Evolutionary conservation across 1,140 invertebrate species (phyloP).

Genomic region (Antheraea mylitta): DNA sequence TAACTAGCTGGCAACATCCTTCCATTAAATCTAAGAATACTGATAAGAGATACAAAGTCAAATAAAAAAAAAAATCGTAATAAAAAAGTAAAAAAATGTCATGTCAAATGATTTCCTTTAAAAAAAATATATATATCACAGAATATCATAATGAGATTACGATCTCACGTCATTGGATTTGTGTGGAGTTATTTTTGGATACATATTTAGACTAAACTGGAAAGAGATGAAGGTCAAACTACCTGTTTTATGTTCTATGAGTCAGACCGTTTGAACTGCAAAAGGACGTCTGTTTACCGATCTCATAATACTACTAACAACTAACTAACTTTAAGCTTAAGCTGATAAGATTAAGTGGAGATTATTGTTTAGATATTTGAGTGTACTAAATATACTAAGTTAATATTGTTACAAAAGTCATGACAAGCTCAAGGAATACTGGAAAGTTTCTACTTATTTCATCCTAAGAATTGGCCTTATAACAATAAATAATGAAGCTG

Average conservation of each 20-base stretch:
- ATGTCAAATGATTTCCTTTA: too few relatives aligned
- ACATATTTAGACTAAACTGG: constrained; percentile 30
- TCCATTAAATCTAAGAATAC: constrained; percentile 40
- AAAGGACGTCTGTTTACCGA: neutral
- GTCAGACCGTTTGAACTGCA: neutral
- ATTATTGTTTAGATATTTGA: neutral
- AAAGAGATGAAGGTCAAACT: constrained; percentile 37
- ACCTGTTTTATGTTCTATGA: constrained; percentile 30
- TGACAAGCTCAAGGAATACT: neutral
- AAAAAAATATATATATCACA: constrained; percentile 9
- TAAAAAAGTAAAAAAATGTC: constrained; percentile 34
- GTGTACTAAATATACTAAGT: neutral
- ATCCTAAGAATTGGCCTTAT: too few relatives aligned
- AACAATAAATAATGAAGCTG: too few relatives aligned
- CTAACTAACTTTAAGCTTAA: neutral
- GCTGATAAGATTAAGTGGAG: neutral
- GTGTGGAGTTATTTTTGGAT: constrained; percentile 8
- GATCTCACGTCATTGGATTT: constrained; percentile 5
- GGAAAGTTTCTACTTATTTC: neutral
- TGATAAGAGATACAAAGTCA: constrained; percentile 47
- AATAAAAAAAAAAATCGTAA: constrained; percentile 34
- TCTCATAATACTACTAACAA: neutral
- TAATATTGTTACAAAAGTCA: neutral
- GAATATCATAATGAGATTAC: constrained; percentile 20
- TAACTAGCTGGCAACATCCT: constrained; percentile 52